Evolutionary conservation across 2,113 vertebrate species (phyloP).

Genomic region (Otis tarda): DNA sequence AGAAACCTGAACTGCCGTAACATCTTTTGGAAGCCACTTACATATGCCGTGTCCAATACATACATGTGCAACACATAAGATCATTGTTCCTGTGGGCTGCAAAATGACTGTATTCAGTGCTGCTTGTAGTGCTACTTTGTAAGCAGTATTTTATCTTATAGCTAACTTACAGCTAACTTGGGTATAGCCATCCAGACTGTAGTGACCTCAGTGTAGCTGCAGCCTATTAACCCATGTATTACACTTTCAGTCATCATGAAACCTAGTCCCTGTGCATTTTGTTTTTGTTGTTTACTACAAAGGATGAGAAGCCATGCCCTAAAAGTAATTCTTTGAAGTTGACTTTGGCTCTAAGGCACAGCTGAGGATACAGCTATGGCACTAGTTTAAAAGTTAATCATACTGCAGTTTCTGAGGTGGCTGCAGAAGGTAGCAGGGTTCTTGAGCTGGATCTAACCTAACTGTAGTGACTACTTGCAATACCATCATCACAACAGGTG

Average conservation of each 20-base stretch:
- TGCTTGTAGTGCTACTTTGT: background rate
- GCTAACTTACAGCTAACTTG: background rate
- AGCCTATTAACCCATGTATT: background rate
- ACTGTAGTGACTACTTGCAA: background rate
- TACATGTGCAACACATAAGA: background rate
- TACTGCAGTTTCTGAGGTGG: background rate
- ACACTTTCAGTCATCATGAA: background rate
- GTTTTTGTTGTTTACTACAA: background rate
- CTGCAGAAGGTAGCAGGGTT: background rate
- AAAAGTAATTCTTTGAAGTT: background rate
- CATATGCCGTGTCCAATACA: background rate
- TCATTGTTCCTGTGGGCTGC: background rate
- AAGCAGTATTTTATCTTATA: background rate
- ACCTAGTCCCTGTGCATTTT: background rate
- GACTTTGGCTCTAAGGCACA: background rate
- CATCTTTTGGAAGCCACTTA: background rate
- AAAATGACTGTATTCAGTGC: background rate
- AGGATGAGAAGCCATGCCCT: background rate
- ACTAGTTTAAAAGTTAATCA: background rate
- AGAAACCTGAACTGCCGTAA: background rate
- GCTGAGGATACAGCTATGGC: background rate
- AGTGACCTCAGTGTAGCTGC: background rate
- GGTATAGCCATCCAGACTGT: background rate
- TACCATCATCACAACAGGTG: rapidly evolving
- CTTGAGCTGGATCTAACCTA: background rate